Conservation (phyloP, 1,140 invertebrate species). For the Vanessa atalanta region DNA sequence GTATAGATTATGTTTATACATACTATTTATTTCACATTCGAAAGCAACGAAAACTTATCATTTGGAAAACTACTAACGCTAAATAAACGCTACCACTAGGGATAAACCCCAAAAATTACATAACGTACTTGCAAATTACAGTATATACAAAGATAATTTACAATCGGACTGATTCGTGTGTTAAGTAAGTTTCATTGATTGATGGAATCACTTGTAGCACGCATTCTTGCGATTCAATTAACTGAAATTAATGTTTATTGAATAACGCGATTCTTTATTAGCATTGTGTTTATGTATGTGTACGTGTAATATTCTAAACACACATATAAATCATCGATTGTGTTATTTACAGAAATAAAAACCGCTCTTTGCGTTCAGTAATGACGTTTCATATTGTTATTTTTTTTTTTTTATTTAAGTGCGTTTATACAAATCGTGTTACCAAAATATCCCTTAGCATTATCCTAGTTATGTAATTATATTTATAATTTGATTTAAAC, state of each 20-base stretch:
- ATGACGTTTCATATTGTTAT: too few relatives aligned
- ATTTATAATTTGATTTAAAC: too few relatives aligned
- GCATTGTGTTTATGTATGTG: not conserved
- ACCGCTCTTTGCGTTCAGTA: too few relatives aligned
- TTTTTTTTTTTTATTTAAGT: too few relatives aligned
- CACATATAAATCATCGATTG: too few relatives aligned
- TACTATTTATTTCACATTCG: too few relatives aligned
- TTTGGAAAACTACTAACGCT: not conserved
- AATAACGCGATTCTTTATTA: not conserved
- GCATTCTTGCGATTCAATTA: not conserved
- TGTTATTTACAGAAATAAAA: too few relatives aligned
- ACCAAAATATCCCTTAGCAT: too few relatives aligned
- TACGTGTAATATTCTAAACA: not conserved
- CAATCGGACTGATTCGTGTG: slow-evolving; percentile 47
- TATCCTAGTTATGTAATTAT: too few relatives aligned
- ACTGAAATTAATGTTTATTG: not conserved
- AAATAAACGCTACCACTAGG: slow-evolving; percentile 21
- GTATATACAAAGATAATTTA: slow-evolving; percentile 44
- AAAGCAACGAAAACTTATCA: too few relatives aligned
- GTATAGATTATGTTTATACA: too few relatives aligned
- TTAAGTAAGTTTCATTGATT: slow-evolving; percentile 51
- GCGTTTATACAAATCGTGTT: too few relatives aligned
- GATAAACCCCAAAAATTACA: slow-evolving; percentile 30
- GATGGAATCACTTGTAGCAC: slow-evolving; percentile 33
- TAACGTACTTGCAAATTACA: slow-evolving; percentile 37